Conservation (phyloP, 2,888 invertebrate species). For the Rhogogaster chlorosoma region DNA sequence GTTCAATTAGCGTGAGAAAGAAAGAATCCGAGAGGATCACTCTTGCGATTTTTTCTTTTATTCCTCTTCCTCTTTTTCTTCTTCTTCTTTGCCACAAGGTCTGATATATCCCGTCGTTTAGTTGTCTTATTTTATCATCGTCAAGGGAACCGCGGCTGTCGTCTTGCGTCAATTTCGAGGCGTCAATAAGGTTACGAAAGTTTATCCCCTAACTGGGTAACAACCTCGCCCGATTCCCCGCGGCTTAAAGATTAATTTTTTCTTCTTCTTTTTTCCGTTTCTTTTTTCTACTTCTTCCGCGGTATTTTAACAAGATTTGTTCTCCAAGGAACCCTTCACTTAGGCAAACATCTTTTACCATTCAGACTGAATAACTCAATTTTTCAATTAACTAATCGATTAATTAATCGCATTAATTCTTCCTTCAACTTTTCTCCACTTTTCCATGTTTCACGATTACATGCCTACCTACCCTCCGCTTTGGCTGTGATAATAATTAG, state of each 20-base stretch:
- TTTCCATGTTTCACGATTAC: background rate
- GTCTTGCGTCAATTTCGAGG: slow-evolving; percentile 3
- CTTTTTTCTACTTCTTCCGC: background rate
- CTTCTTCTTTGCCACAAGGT: background rate
- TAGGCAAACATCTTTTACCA: background rate
- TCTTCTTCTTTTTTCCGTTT: background rate
- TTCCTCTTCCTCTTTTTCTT: background rate
- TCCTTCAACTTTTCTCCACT: background rate
- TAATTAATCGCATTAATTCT: background rate
- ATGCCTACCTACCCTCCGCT: background rate
- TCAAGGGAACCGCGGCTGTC: background rate
- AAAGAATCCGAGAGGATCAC: background rate
- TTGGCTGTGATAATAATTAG: background rate
- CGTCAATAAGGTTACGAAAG: slow-evolving; percentile 21
- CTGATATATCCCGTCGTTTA: background rate
- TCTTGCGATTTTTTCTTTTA: background rate
- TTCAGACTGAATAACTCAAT: background rate
- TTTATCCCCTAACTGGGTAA: slow-evolving; percentile 9
- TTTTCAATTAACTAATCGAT: background rate
- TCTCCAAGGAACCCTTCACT: background rate
- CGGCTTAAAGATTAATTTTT: background rate
- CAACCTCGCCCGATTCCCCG: background rate
- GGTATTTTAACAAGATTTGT: background rate
- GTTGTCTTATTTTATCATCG: slow-evolving; percentile 25
- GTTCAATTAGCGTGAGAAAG: background rate